Base-by-base conservation (phyloP, 2,888 invertebrate genomes). In the Leptopilina myrica region DNA sequence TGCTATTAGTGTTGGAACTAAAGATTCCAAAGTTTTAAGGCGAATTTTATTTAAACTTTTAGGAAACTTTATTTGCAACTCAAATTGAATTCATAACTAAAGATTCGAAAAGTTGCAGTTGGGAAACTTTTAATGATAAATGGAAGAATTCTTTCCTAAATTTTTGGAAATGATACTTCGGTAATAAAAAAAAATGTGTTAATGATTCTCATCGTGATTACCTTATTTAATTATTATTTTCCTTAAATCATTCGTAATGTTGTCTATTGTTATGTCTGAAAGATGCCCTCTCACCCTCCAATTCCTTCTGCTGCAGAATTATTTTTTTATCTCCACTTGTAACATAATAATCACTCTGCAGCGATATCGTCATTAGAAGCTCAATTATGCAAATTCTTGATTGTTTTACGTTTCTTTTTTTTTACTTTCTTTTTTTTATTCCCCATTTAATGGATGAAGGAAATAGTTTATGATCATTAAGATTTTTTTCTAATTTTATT, bases 261-360 rank as follows among this genome's bases (percentile, higher is more conserved):
- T 67, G 7, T 67, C 43, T 46, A 64, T 46, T 67, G 66, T 67
- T 49, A 67, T 67, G 67, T 26, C 49, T 49, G 67, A 53, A 15
- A 26, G 67, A 67, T 67, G 67, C 5, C 46, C 49, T 67, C 49
- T 67, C 67, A 49, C 49, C 67, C 49, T 15, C 26, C 15, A 67
- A 49, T 67, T 67, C 20, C 49, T 5, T 26, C 49, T 69, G 15
- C 53, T 49, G 26, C 5, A 26, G 12, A 49, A 14, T 53, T 53
- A n/a, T 20, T 49, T 53, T 26, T 53, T 53, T 43, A 12, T 69
- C 49, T 69, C 9, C 9, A 12, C 26, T 26, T 53, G 26, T 53
- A 53, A 49, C 53, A 26, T 26, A 69, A 53, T 69, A 53, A 49
- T 62, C 11, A 49, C 12, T 49, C 12, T 65, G 15, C 5, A 0